Percentiles rank a stretch among this genome's conserved stretches.
Evolutionary conservation across 1,140 invertebrate genomes (phyloP).

Genomic region (Bathynomus jamesi): DNA sequence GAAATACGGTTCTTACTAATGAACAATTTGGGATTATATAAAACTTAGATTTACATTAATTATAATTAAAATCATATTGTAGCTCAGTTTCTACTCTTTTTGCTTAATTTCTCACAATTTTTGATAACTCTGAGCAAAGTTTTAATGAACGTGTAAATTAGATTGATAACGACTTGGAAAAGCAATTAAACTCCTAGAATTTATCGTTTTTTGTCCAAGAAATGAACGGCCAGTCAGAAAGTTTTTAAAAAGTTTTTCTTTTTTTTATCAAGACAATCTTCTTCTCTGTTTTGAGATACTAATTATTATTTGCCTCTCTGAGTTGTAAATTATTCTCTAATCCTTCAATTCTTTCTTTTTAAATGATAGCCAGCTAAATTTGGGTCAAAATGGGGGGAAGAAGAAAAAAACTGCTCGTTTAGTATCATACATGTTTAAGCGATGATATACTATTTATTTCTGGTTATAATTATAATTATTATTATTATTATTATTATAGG

Average conservation of each 20-base stretch:
- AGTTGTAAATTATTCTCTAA: neutral
- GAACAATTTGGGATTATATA: neutral
- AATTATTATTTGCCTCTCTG: too few relatives aligned
- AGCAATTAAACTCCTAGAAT: constrained; percentile 38
- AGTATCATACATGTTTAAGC: neutral
- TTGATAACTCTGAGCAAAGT: constrained; percentile 28
- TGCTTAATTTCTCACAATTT: constrained; percentile 24
- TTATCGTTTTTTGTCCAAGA: constrained; percentile 17
- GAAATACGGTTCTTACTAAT: neutral
- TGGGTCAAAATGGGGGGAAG: neutral
- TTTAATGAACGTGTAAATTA: constrained; percentile 39
- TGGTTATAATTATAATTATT: neutral
- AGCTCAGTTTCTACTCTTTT: neutral
- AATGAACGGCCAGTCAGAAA: neutral
- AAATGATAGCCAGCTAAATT: neutral
- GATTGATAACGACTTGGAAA: constrained; percentile 38
- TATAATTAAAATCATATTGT: constrained; percentile 2
- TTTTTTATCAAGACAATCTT: neutral
- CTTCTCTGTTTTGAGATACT: neutral
- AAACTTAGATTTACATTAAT: neutral
- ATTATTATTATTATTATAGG: neutral
- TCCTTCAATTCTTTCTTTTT: too few relatives aligned
- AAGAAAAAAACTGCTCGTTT: neutral
- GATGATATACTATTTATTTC: neutral
- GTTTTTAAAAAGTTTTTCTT: neutral